Evolutionary conservation across 2,113 vertebrate species (phyloP).

Genomic region (Rhabdomys dilectus): DNA sequence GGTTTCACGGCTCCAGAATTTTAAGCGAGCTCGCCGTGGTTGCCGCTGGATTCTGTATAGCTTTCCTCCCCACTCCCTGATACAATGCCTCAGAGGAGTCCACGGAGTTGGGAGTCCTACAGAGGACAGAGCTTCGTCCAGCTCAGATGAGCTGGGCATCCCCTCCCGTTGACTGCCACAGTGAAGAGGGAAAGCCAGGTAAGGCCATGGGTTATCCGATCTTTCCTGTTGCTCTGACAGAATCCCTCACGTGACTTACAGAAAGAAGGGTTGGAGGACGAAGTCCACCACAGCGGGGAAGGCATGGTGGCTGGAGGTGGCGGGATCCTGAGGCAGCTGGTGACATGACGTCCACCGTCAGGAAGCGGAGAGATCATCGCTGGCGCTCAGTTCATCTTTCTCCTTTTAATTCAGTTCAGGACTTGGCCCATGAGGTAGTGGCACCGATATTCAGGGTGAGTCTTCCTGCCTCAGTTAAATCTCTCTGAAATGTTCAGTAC

Average conservation of each 20-base stretch:
- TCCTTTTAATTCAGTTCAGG: neutral
- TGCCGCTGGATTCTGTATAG: neutral
- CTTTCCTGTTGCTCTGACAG: neutral
- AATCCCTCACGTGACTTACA: neutral
- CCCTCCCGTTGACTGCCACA: too few species aligned
- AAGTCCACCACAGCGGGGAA: too few species aligned
- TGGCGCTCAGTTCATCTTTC: neutral
- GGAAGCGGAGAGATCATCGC: neutral
- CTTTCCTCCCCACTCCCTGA: neutral
- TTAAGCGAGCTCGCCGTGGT: neutral
- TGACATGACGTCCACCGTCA: neutral
- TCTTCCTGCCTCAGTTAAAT: neutral
- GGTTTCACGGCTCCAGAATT: neutral
- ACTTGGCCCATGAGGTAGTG: too few species aligned
- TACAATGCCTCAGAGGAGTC: neutral
- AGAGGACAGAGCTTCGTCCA: neutral
- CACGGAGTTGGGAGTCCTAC: neutral
- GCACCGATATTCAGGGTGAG: neutral
- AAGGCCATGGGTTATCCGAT: neutral
- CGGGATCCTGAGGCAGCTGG: neutral
- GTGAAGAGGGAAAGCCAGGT: neutral
- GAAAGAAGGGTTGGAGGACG: neutral
- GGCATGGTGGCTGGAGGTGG: too few species aligned
- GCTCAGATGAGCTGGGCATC: neutral
- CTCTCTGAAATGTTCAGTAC: neutral